Evolutionary conservation across 2,888 invertebrate species (phyloP), one percentile per base, ranked within the genome.

Genomic region (Calliopum simillimum): DNA sequence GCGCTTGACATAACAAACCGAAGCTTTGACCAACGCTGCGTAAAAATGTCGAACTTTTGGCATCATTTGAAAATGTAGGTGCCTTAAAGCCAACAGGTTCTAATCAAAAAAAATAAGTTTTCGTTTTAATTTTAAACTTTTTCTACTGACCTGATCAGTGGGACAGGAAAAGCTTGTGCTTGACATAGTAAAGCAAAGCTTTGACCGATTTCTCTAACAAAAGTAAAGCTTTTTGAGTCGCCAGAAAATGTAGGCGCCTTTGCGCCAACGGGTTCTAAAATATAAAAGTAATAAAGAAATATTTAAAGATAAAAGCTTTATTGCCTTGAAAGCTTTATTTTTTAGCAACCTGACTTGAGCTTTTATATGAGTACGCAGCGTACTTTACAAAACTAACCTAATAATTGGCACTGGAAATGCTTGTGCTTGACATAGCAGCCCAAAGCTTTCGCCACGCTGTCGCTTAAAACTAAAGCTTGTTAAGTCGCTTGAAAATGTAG

Each of bases 111-210:
- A 61, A 51, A 51, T 25, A 16, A 43, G 25, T 5, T 44, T 14
- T 44, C 1, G 25, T 14, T 4, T 21, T 46, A 47, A 59, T 12
- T n/a, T 19, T 14, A 4, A 47, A 14, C 5, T 14, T 51, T 16
- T 13, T 46, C 8, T 73, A 81, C 82, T 76, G 88, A 93, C 92
- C 92, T 91, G 89, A 90, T 91, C 72, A 90, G 82, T 77, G 93
- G 93, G 77, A 92, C 89, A 58, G 93, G 94, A 86, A 87, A 90
- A 8, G 89, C 91, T 84, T 92, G 92, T 59, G 92, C 91, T 79
- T 91, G 91, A 82, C 92, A 93, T 67, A 91, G 85, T 71, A 92
- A 83, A 19, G 89, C 88, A 79, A 91, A 88, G 71, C 88, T 88
- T 65, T 87, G 84, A 21, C 84, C 86, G 68, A 81, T 81, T 49